A percentile compares a stretch with the other conserved stretches of the same genome.
Conservation (phyloP, 2,888 invertebrate species). For the Tuberolachnus salignus region DNA sequence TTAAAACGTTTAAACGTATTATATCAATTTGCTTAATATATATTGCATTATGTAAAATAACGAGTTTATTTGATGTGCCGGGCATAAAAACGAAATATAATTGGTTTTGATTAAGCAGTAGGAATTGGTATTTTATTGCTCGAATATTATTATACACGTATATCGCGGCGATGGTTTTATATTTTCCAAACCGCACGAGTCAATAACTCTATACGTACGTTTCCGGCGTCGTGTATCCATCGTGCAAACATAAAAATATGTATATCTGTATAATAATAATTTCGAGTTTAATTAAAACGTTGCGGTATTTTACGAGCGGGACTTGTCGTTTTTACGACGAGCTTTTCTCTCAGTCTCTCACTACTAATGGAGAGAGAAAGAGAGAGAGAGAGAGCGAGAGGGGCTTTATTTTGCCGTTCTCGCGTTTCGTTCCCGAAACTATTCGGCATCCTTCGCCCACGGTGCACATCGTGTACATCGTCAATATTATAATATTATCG, state of each 20-base stretch:
- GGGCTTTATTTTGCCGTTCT: too few species aligned
- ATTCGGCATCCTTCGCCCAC: too few species aligned
- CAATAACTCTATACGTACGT: too few species aligned
- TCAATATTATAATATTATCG: too few species aligned
- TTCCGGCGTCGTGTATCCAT: neutral
- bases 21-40: neutral
- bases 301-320: slow-evolving; percentile 3
- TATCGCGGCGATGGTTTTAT: neutral
- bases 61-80: neutral
- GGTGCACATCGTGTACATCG: too few species aligned
- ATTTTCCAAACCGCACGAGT: too few species aligned
- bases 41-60: neutral
- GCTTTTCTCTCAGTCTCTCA: neutral
- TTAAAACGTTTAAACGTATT: too few species aligned
- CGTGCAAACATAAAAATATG: neutral
- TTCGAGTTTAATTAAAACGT: slow-evolving; percentile 31
- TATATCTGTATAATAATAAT: neutral
- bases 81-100: neutral
- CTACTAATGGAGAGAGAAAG: too few species aligned
- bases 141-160: neutral
- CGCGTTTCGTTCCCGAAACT: too few species aligned
- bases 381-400: too few species aligned
- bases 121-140: neutral
- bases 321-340: slow-evolving; percentile 16
- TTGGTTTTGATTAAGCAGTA: neutral